Evolutionary conservation across 2,888 invertebrate species (phyloP).

Genomic region (Polyommatus icarus): DNA sequence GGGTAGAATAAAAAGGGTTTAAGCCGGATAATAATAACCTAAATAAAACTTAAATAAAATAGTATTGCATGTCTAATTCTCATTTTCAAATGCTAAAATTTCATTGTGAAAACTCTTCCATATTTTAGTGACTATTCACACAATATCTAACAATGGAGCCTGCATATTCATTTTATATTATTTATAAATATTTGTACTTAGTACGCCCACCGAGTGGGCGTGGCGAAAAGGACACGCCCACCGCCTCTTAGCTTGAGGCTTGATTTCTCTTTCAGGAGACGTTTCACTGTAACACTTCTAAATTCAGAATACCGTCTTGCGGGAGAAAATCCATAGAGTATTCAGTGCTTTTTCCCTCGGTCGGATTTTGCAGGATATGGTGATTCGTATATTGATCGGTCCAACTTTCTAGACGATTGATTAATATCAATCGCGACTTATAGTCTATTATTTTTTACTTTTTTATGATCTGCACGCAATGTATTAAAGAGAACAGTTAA

Average conservation of each 20-base stretch:
- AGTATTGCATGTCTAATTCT: too few relatives aligned
- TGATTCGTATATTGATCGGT: conserved; percentile 69
- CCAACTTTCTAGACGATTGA: conserved; percentile 78
- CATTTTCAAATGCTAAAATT: not conserved
- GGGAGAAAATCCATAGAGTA: conserved; percentile 43
- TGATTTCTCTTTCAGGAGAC: conserved; percentile 51
- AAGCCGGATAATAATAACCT: too few relatives aligned
- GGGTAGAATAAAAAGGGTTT: too few relatives aligned
- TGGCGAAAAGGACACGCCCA: conserved; percentile 66
- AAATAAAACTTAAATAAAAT: too few relatives aligned
- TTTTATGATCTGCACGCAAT: conserved; percentile 3
- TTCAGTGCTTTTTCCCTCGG: conserved; percentile 46
- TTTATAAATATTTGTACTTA: conserved; percentile 41
- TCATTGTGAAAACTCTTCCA: not conserved
- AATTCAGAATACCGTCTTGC: conserved; percentile 50
- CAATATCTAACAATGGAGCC: conserved; percentile 25
- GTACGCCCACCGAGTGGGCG: conserved; percentile 68
- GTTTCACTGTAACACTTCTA: conserved; percentile 61
- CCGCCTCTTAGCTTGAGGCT: conserved; percentile 55
- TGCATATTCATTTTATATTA: conserved; percentile 31
- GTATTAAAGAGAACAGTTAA: not conserved
- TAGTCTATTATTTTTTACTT: conserved; percentile 35
- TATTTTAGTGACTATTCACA: not conserved
- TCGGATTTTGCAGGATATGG: conserved; percentile 55
- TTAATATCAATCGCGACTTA: conserved; percentile 54